A percentile compares a stretch with the other conserved stretches of the same genome.
phyloP scores from a whole-genome alignment of 2,888 invertebrate genomes.

The Dusona sp. region DNA sequence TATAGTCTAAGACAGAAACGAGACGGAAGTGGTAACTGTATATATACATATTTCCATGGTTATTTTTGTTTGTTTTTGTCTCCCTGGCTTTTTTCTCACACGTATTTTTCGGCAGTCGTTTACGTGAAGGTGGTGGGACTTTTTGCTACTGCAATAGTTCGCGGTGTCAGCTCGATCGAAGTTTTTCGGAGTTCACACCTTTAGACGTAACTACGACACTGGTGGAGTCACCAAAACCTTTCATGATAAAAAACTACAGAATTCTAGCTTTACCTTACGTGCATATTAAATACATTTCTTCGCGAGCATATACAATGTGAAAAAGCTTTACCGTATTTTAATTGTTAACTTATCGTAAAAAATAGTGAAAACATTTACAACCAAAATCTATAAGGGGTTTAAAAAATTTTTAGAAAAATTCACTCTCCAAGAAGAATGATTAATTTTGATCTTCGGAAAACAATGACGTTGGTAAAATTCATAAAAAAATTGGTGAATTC shows the following conservation, averaged over 20 bases:
- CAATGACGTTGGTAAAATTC: not conserved
- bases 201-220: constrained; percentile 2
- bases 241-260: not conserved
- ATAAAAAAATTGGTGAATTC: not conserved
- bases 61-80: constrained; percentile 16
- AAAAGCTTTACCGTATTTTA: not conserved
- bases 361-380: not conserved
- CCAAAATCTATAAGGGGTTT: not conserved
- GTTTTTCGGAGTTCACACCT: constrained; percentile 44
- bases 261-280: not conserved
- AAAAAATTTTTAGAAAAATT: not conserved
- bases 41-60: constrained; percentile 14
- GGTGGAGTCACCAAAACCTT: not conserved
- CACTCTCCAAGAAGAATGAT: not conserved
- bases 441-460: not conserved
- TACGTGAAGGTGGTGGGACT: not conserved
- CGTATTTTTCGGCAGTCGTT: constrained; percentile 23
- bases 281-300: not conserved
- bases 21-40: constrained; percentile 27
- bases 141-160: constrained; percentile 44
- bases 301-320: not conserved
- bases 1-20: constrained; percentile 29
- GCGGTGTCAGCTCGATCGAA: constrained; percentile 62
- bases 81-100: constrained; percentile 21
- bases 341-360: no score